Evolutionary conservation across 2,797 vertebrate genomes (phyloP), one percentile per base, ranked within the genome.

Genomic region (Meriones psammophilus): DNA sequence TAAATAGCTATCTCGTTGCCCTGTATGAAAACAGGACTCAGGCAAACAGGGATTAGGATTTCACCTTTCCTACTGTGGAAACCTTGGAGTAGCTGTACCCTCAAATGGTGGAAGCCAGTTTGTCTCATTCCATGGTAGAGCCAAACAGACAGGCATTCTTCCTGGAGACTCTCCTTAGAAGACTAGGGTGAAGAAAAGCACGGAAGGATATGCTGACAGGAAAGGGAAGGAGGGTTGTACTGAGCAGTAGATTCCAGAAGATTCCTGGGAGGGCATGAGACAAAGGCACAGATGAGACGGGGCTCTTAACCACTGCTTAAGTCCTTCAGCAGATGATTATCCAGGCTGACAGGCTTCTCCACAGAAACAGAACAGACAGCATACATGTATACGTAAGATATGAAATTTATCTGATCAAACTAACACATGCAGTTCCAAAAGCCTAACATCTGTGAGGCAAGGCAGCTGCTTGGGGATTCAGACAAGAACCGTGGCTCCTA

Each of bases 331-430:
- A 2, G 6, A 22, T 30, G 39, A 9, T 17, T 7, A 50, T 36
- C 58, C 66, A 17, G 8, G 22, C 18, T 28, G 33, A 26, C n/a
- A 26, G 20, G 5, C 30, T 22, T 89, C 90, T 74, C 24, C 64
- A 68, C 46, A 76, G 69, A 76, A 64, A 17, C 28, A 71, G 20
- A 76, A 22, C 46, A n/a, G n/a, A 3, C 3, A 9, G 28, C 14
- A 8, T 4, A 2, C 1, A 6, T 30, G 6, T 8, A 4, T 17
- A 4, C 50, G 1, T 5, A 68, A 2, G 22, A 9, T 26, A 8
- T 86, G 36, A 74, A 12, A 62, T 83, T 66, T 14, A 28, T 22
- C 50, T 79, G 54, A 64, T 89, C 28, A 36, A 83, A 33, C 15
- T 83, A 6, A 1, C 64, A 54, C 13, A 15, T 36, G 5, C 3